Conservation (phyloP, 2,797 vertebrate genomes). For the Cygnus olor region DNA sequence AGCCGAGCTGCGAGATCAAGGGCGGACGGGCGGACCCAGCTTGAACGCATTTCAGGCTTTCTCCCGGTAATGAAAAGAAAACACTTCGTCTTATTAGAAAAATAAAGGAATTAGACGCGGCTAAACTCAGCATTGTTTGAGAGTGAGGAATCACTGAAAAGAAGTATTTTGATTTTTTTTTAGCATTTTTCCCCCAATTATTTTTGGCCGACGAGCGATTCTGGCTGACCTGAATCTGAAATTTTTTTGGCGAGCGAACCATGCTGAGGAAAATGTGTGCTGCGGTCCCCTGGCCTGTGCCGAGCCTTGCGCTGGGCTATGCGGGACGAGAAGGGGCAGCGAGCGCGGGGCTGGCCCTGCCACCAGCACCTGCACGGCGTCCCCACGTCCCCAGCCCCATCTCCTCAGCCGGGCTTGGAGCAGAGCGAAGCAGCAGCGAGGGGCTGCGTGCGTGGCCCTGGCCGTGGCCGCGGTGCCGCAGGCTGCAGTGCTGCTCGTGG, state of each 20-base stretch:
- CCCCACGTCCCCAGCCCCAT: no score
- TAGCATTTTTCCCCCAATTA: neutral
- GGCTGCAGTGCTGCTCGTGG: neutral
- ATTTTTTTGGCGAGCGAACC: neutral
- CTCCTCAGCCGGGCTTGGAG: no score
- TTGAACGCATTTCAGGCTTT: neutral
- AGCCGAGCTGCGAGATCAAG: neutral
- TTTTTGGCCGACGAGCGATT: neutral
- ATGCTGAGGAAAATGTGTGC: neutral
- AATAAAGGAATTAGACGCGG: neutral
- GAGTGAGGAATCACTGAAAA: neutral
- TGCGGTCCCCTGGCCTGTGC: neutral
- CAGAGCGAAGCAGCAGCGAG: neutral
- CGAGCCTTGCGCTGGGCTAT: neutral
- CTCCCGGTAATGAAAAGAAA: neutral
- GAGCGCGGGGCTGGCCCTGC: neutral
- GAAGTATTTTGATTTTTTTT: neutral
- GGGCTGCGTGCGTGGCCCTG: neutral
- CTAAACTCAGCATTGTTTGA: neutral
- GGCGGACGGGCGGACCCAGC: neutral
- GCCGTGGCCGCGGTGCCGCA: fast-evolving
- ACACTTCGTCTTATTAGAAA: neutral
- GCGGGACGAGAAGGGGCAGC: no score
- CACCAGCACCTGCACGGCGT: neutral
- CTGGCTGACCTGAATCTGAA: neutral